phyloP scores from a whole-genome alignment of 1,140 invertebrate species.

The Listronotus oregonensis region DNA sequence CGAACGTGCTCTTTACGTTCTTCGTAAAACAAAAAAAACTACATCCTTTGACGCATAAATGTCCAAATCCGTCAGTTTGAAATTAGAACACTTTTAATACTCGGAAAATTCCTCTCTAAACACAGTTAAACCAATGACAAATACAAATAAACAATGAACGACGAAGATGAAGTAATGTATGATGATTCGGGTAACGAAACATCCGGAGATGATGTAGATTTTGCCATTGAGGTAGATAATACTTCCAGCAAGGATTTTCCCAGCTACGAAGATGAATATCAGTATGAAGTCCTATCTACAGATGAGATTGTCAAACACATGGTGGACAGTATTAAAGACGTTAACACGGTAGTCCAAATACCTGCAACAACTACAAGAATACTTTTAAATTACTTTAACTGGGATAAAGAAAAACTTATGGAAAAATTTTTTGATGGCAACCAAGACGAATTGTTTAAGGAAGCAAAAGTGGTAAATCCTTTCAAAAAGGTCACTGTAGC shows the following conservation, averaged over 20 bases:
- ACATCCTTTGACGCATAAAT: constrained; percentile 6
- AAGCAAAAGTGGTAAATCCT: constrained; percentile 71
- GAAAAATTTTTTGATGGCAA: constrained; percentile 72
- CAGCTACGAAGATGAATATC: constrained; percentile 86
- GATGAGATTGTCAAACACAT: constrained; percentile 72
- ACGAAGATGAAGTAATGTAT: constrained; percentile 66
- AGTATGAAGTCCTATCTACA: constrained; percentile 82
- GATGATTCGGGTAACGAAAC: constrained; percentile 91
- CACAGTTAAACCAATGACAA: constrained; percentile 31
- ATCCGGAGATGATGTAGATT: constrained; percentile 88
- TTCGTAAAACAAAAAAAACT: no score
- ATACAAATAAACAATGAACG: constrained; percentile 59
- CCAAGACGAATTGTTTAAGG: constrained; percentile 67
- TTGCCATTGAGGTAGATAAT: constrained; percentile 86
- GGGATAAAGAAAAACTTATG: constrained; percentile 78
- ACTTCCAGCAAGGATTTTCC: constrained; percentile 70
- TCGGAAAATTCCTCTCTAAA: not conserved
- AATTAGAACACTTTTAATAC: constrained; percentile 7
- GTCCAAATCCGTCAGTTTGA: constrained; percentile 26
- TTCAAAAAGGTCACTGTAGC: constrained; percentile 55
- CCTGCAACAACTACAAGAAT: constrained; percentile 65
- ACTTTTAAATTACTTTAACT: constrained; percentile 73
- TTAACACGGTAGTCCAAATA: constrained; percentile 62
- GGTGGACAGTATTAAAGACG: constrained; percentile 72
- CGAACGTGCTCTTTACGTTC: no score